Conservation (phyloP, 2,797 vertebrate genomes). For the Leuciscus waleckii region DNA sequence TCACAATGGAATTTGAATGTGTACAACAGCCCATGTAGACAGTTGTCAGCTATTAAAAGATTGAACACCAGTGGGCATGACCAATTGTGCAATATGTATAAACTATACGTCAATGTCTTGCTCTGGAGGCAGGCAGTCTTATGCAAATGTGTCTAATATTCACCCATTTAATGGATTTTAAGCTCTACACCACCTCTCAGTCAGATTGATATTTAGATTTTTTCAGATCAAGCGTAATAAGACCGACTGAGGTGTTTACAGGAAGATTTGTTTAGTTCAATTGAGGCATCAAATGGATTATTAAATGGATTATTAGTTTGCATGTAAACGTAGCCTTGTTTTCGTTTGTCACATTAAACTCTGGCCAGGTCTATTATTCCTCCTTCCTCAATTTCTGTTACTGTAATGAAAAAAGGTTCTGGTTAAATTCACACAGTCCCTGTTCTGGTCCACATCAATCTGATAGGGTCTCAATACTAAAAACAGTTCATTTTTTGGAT, state of each 20-base stretch:
- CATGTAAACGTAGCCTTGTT: not conserved
- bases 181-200: not conserved
- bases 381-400: not conserved
- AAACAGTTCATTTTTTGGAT: not conserved
- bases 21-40: too few species aligned
- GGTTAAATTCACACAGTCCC: conserved; percentile 54
- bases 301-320: too few species aligned
- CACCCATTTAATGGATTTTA: not conserved
- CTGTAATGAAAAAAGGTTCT: conserved; percentile 37
- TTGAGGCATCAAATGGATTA: not conserved
- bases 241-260: not conserved
- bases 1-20: too few species aligned
- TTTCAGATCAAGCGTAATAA: not conserved
- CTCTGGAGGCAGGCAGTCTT: too few species aligned
- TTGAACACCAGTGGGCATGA: too few species aligned
- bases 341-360: not conserved
- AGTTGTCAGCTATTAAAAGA: too few species aligned
- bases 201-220: not conserved
- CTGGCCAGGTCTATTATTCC: not conserved
- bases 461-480: not conserved
- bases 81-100: not conserved
- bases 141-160: too few species aligned
- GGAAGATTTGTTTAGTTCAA: not conserved
- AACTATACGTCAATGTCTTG: not conserved
- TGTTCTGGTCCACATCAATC: not conserved